Evolutionary conservation across 2,888 invertebrate genomes (phyloP).

Genomic region (Cephalotes varians): DNA sequence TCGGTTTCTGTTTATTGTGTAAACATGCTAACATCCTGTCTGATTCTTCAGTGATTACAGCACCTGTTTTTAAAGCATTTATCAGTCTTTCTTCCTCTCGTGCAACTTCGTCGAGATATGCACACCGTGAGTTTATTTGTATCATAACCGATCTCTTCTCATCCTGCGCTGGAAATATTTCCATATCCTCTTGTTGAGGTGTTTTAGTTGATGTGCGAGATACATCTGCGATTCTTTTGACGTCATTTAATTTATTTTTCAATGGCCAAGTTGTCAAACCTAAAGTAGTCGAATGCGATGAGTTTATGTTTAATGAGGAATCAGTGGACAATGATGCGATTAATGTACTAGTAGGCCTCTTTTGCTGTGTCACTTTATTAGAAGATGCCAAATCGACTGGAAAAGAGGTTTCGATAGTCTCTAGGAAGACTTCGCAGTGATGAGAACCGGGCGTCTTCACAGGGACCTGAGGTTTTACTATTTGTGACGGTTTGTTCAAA

Average conservation of each 20-base stretch:
- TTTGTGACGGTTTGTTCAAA: constrained; percentile 77
- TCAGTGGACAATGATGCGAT: constrained; percentile 62
- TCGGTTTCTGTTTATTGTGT: constrained; percentile 78
- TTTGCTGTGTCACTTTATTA: constrained; percentile 85
- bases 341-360: constrained; percentile 86
- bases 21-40: constrained; percentile 53
- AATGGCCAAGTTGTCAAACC: constrained; percentile 88
- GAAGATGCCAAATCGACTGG: constrained; percentile 88
- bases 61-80: constrained; percentile 92
- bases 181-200: constrained; percentile 46
- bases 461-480: constrained; percentile 74
- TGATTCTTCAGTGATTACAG: constrained; percentile 87
- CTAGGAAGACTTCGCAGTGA: constrained; percentile 85
- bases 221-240: constrained; percentile 79
- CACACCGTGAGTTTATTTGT: constrained; percentile 66
- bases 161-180: constrained; percentile 65
- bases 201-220: constrained; percentile 59
- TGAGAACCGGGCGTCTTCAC: constrained; percentile 72
- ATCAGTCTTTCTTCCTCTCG: constrained; percentile 93
- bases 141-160: constrained; percentile 64
- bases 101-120: constrained; percentile 90
- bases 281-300: constrained; percentile 73
- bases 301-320: constrained; percentile 53
- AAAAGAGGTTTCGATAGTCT: constrained; percentile 89
- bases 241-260: constrained; percentile 87